Evolutionary conservation across 2,888 invertebrate genomes (phyloP), one percentile per base, ranked within the genome.

Genomic region (Andrena marginata): DNA sequence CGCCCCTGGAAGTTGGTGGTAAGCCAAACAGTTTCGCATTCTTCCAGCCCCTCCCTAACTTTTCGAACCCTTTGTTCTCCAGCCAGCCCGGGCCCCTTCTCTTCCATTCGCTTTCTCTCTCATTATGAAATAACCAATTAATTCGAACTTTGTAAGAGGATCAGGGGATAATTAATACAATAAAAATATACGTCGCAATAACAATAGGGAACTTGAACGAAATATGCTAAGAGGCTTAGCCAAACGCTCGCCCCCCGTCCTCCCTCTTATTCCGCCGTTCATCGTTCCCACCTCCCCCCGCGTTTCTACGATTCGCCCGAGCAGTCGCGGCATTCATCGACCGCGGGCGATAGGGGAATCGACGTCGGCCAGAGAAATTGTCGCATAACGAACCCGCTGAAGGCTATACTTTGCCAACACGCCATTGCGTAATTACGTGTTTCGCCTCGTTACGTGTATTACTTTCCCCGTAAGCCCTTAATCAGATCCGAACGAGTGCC

Each of bases 351-450:
- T 4, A 33, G 1, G 20, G 10, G 63, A 62, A 75, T 67, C 80
- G 80, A 69, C 71, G 73, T 16, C 4, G 42, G 16, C 42, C 16
- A 33, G 54, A 60, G 64, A 80, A 65, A 59, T 35, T 72, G 82
- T 74, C 80, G 74, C 88, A 82, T 80, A 77, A 85, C 65, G 69
- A 69, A 71, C 69, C 69, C 82, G 84, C 51, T 29, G 54, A 64
- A 71, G 74, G 85, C 62, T 87, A 80, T 83, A 86, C 87, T 90
- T 91, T 86, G 86, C 87, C 72, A 78, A 84, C 94, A 94, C 94
- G 93, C 94, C 86, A 94, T 93, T 91, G 90, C 90, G 92, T 92
- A 93, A 94, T 94, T 93, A 89, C 87, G 89, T 85, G 92, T 90
- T 92, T 91, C 85, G 87, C 87, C 92, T 93, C 92, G 92, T 93